These are phyloP conservation scores for Cryptops parisi DNA, from an alignment of 2,888 invertebrate genomes.

Conservation along the genomic window DNA sequence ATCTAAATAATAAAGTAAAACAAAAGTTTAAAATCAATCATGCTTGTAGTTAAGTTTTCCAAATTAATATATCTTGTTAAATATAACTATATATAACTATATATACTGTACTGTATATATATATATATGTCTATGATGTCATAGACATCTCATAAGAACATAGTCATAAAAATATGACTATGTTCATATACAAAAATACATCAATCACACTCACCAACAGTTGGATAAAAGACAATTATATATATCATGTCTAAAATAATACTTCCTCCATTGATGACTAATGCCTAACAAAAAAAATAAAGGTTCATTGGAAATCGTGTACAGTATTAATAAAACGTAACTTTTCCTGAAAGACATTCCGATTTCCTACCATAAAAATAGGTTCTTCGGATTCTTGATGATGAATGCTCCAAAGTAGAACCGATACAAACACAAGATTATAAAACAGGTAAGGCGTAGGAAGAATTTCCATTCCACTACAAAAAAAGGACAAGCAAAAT, in stretches of 20 bases:
- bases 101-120: too few species aligned
- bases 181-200: too few species aligned
- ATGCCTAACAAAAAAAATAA: slow-evolving; percentile 9
- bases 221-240: slow-evolving; percentile 8
- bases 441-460: too few species aligned
- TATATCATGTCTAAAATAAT: slow-evolving; percentile 12
- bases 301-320: not conserved
- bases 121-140: too few species aligned
- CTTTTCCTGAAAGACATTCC: not conserved
- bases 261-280: slow-evolving; percentile 6
- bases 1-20: not conserved
- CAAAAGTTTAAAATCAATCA: not conserved
- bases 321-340: not conserved
- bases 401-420: slow-evolving; percentile 20
- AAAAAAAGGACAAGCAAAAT: too few species aligned
- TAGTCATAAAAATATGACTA: too few species aligned
- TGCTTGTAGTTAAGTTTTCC: too few species aligned
- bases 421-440: slow-evolving; percentile 20
- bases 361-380: slow-evolving; percentile 20
- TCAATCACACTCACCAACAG: not conserved
- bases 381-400: slow-evolving; percentile 21
- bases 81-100: too few species aligned
- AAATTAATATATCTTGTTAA: too few species aligned
- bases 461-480: too few species aligned
- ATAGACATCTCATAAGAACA: too few species aligned